These are phyloP conservation scores for Listrodromus nycthemerus DNA, from an alignment of 2,888 invertebrate genomes.

Conservation along the genomic window DNA sequence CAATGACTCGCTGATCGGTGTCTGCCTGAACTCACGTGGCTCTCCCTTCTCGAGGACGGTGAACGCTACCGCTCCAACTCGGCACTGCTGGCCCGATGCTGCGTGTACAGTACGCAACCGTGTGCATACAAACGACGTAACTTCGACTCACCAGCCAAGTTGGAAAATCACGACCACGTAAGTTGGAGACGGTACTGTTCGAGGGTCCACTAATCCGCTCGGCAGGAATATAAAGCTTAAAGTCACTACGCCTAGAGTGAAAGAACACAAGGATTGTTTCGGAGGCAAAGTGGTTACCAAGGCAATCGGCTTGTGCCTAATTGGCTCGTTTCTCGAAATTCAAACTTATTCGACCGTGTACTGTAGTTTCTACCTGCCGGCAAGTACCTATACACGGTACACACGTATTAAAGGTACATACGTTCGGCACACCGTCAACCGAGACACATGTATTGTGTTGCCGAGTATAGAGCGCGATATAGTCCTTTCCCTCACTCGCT, in stretches of 20 bases:
- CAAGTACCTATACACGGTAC: neutral
- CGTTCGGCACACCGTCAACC: conserved; percentile 26
- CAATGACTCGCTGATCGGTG: neutral
- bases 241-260: neutral
- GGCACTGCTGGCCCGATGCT: conserved; percentile 24
- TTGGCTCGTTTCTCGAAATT: neutral
- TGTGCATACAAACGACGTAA: neutral
- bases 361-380: conserved; percentile 12
- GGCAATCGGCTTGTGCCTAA: neutral
- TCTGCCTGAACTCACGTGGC: conserved; percentile 27
- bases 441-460: conserved; percentile 6
- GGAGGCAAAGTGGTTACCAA: neutral
- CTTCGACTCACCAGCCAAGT: neutral
- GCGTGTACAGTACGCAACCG: neutral
- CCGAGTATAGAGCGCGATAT: neutral
- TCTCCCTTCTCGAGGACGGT: conserved; percentile 2
- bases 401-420: conserved; percentile 1
- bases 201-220: neutral
- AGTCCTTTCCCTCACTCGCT: conserved; percentile 2
- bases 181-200: too few species aligned
- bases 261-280: neutral
- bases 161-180: neutral
- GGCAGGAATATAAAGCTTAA: neutral
- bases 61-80: conserved; percentile 37
- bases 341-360: neutral